Conservation (phyloP, 2,888 invertebrate genomes). For the Cyrtodaria siliqua region DNA sequence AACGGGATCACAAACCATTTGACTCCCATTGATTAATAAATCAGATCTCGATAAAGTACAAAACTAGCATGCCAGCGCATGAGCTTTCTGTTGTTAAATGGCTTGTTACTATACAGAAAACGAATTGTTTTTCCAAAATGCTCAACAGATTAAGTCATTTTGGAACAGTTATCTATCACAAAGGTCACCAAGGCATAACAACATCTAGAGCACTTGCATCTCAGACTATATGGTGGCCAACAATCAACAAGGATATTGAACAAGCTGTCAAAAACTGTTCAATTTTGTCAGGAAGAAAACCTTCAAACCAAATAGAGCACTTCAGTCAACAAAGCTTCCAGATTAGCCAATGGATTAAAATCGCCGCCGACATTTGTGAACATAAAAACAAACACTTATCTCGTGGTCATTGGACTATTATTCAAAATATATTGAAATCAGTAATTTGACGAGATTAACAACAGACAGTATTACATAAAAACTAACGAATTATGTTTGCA, state of each 20-base stretch:
- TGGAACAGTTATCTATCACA: conserved; percentile 53
- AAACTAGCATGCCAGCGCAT: too few species aligned
- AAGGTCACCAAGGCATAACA: conserved; percentile 59
- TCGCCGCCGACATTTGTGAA: conserved; percentile 55
- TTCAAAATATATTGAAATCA: conserved; percentile 48
- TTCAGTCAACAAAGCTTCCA: conserved; percentile 44
- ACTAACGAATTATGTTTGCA: conserved; percentile 51
- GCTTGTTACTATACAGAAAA: conserved; percentile 30
- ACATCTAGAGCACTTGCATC: conserved; percentile 54
- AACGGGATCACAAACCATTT: too few species aligned
- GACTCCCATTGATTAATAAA: too few species aligned
- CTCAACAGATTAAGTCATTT: conserved; percentile 32
- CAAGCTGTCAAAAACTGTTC: conserved; percentile 23
- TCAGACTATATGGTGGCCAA: conserved; percentile 60
- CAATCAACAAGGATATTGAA: conserved; percentile 38
- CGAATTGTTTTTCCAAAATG: conserved; percentile 31
- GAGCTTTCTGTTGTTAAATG: conserved; percentile 40
- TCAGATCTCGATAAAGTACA: too few species aligned
- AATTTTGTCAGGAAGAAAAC: conserved; percentile 38
- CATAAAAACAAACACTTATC: conserved; percentile 26
- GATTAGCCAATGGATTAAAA: conserved; percentile 55
- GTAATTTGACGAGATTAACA: conserved; percentile 25
- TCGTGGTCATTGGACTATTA: conserved; percentile 58
- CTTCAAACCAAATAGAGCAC: conserved; percentile 49
- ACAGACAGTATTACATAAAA: conserved; percentile 33